Evolutionary conservation across 1,140 invertebrate genomes (phyloP).

Genomic region (Scaptomyza montana): DNA sequence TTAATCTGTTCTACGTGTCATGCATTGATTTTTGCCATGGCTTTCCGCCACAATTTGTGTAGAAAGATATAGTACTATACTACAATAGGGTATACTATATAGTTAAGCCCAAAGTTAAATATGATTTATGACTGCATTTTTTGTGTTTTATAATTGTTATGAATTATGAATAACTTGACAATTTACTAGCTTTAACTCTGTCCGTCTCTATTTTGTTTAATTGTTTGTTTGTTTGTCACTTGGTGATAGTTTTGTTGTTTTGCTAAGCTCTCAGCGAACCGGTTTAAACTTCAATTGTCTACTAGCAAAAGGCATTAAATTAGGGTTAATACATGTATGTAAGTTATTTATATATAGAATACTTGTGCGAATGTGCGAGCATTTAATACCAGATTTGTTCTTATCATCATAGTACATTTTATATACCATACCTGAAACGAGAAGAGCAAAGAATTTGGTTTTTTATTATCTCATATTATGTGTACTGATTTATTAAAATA

Average conservation of each 20-base stretch:
- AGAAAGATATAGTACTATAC: not conserved
- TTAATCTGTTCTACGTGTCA: not conserved
- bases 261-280: slow-evolving; percentile 20
- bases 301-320: slow-evolving; percentile 21
- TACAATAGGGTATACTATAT: too few species aligned
- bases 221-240: slow-evolving; percentile 46
- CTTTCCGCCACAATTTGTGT: not conserved
- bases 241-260: slow-evolving; percentile 43
- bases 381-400: not conserved
- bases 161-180: slow-evolving; percentile 41
- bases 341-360: not conserved
- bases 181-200: too few species aligned
- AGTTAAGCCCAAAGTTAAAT: slow-evolving; percentile 42
- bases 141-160: too few species aligned
- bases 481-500: too few species aligned
- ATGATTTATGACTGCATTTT: too few species aligned
- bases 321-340: slow-evolving; percentile 1
- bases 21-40: slow-evolving; percentile 19
- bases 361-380: not conserved
- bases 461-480: not conserved
- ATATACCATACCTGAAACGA: slow-evolving; percentile 26
- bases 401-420: not conserved
- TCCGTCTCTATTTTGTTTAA: too few species aligned
- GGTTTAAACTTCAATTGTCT: slow-evolving; percentile 23
- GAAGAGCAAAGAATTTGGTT: slow-evolving; percentile 1